A percentile compares a stretch with the other conserved stretches of the same genome.
Conservation (phyloP, 2,113 vertebrate species). For the Epinephelus fuscoguttatus region DNA sequence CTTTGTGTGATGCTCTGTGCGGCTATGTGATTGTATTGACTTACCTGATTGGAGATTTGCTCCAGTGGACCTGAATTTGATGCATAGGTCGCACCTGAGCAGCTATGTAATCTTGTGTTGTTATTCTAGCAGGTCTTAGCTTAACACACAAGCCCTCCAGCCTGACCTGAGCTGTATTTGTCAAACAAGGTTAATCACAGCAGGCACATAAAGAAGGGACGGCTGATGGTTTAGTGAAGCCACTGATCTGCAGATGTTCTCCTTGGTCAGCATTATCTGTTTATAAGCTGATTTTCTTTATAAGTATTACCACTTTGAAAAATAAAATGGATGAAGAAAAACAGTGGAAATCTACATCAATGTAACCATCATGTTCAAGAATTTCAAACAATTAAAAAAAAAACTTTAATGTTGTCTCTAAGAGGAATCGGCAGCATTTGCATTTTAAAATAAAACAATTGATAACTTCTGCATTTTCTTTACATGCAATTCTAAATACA, state of each 20-base stretch:
- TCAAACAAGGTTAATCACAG: constrained; percentile 81
- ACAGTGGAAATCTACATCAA: background rate
- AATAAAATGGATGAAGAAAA: background rate
- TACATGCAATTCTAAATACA: background rate
- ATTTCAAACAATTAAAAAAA: background rate
- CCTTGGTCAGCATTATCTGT: background rate
- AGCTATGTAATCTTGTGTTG: constrained; percentile 73
- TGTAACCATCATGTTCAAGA: background rate
- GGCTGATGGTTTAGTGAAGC: constrained; percentile 69
- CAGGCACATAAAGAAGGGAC: constrained; percentile 41
- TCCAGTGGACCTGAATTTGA: constrained; percentile 78
- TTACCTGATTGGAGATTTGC: constrained; percentile 73
- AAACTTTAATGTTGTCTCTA: background rate
- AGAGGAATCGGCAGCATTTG: background rate
- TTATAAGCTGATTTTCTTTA: background rate
- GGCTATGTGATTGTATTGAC: constrained; percentile 66
- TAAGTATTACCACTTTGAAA: background rate
- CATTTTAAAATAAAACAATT: background rate
- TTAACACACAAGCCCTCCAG: constrained; percentile 69
- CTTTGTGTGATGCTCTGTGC: constrained; percentile 23
- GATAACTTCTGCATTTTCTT: background rate
- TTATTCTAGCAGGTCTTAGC: constrained; percentile 75
- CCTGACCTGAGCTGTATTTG: constrained; percentile 75
- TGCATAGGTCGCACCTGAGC: constrained; percentile 72
- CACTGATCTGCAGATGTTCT: constrained; percentile 38